These are phyloP conservation scores for Morpho helenor DNA, from an alignment of 2,888 invertebrate genomes.

Conservation along the genomic window DNA sequence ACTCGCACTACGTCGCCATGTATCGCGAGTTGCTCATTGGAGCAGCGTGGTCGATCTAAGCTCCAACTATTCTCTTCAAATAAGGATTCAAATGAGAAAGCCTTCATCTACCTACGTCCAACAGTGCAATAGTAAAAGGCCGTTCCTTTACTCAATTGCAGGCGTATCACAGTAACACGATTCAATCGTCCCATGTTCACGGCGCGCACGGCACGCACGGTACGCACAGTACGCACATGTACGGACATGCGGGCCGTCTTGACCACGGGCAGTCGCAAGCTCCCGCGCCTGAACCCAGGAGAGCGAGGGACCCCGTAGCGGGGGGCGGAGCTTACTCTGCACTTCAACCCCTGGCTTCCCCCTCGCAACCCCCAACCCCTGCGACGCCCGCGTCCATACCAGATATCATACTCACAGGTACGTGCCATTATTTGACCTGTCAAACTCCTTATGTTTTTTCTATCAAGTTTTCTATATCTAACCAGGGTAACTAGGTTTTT, in stretches of 20 bases:
- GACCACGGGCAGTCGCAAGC: slow-evolving; percentile 28
- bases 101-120: too few relatives aligned
- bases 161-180: slow-evolving; percentile 5
- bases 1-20: too few relatives aligned
- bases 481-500: too few relatives aligned
- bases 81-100: too few relatives aligned
- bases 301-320: slow-evolving; percentile 66
- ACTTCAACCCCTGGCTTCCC: slow-evolving; percentile 51
- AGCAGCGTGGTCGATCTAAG: too few relatives aligned
- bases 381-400: slow-evolving; percentile 90
- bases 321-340: slow-evolving; percentile 79
- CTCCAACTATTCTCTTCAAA: too few relatives aligned
- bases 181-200: slow-evolving; percentile 27
- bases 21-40: too few relatives aligned
- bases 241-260: slow-evolving; percentile 32
- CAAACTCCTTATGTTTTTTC: too few relatives aligned
- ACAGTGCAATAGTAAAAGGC: too few relatives aligned
- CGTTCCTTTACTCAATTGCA: background rate
- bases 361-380: slow-evolving; percentile 56
- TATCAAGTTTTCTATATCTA: too few relatives aligned
- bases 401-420: slow-evolving; percentile 91
- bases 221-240: slow-evolving; percentile 5
- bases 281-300: slow-evolving; percentile 28
- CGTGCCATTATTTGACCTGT: too few relatives aligned
- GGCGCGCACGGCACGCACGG: slow-evolving; percentile 14